These are phyloP conservation scores for Scotopteryx bipunctaria DNA, from an alignment of 2,888 invertebrate species.

Conservation along the genomic window DNA sequence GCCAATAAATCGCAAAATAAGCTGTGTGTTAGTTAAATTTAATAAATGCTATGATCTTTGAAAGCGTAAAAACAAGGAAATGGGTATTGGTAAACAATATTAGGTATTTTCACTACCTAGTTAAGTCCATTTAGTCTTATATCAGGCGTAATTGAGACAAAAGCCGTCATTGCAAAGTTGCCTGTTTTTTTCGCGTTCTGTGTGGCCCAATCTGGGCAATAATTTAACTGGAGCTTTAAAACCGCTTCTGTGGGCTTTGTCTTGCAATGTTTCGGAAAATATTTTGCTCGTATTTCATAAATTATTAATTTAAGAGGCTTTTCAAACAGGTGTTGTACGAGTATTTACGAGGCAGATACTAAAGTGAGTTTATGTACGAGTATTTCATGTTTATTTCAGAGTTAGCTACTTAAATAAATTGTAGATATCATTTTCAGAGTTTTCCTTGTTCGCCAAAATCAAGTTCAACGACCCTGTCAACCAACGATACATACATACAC, in stretches of 20 bases:
- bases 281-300: conserved; percentile 16
- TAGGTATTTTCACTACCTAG: too few relatives aligned
- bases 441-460: conserved; percentile 32
- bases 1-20: too few relatives aligned
- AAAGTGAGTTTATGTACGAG: neutral
- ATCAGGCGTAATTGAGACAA: too few relatives aligned
- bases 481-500: conserved; percentile 18
- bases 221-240: conserved; percentile 28
- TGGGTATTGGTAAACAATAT: too few relatives aligned
- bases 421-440: conserved; percentile 4
- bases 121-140: too few relatives aligned
- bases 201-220: conserved; percentile 12
- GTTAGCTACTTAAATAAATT: neutral
- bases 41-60: too few relatives aligned
- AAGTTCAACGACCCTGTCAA: conserved; percentile 49
- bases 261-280: conserved; percentile 22
- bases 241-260: conserved; percentile 25
- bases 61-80: too few relatives aligned
- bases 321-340: conserved; percentile 28
- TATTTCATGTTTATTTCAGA: neutral
- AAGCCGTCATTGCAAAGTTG: too few relatives aligned
- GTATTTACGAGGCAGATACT: too few relatives aligned
- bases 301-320: conserved; percentile 21
- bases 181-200: neutral
- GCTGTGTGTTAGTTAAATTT: too few relatives aligned